Evolutionary conservation across 2,113 vertebrate species (phyloP).

Genomic region (Podarcis cretensis): DNA sequence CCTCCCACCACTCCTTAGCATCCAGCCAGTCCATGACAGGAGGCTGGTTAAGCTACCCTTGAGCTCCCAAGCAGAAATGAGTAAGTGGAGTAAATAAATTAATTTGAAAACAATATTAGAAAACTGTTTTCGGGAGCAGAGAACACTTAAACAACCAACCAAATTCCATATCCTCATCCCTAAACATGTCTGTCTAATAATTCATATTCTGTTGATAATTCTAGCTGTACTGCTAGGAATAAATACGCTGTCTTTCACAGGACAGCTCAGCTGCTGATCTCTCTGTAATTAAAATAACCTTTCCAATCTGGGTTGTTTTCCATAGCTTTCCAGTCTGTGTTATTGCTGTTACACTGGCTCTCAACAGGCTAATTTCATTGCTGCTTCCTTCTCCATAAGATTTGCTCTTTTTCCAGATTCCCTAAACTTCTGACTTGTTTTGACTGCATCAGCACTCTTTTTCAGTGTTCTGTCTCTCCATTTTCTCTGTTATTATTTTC

Average conservation of each 20-base stretch:
- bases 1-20: too few relatives aligned
- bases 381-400: neutral
- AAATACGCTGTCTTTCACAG: neutral
- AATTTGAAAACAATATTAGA: too few relatives aligned
- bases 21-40: too few relatives aligned
- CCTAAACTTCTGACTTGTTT: neutral
- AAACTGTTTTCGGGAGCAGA: neutral
- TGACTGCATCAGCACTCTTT: neutral
- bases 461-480: neutral
- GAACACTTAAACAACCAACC: neutral
- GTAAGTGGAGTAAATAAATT: neutral
- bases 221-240: neutral
- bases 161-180: neutral
- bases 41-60: neutral
- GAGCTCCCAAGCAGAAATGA: neutral
- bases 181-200: neutral
- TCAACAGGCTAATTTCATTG: neutral
- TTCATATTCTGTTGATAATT: neutral
- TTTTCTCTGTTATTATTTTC: neutral
- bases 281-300: neutral
- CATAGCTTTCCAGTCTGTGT: neutral
- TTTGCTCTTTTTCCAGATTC: neutral
- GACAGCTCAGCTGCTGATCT: neutral
- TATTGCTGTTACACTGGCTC: neutral
- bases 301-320: neutral